phyloP scores from a whole-genome alignment of 1,140 invertebrate species.

The Eumeta japonica region DNA sequence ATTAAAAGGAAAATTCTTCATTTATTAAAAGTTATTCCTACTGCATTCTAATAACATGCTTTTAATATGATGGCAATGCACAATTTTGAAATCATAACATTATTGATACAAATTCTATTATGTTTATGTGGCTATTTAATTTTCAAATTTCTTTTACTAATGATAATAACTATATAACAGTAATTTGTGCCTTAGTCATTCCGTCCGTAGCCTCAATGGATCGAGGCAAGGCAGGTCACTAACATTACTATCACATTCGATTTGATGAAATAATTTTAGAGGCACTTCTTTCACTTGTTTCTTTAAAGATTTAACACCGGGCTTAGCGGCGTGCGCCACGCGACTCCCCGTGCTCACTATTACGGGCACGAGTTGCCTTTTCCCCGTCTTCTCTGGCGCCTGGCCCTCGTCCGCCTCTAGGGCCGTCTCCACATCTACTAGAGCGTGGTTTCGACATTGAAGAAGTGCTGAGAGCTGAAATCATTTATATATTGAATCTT shows the following conservation, averaged over 20 bases:
- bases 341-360: conserved; percentile 9
- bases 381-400: conserved; percentile 17
- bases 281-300: conserved; percentile 42
- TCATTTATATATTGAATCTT: too few relatives aligned
- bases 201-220: conserved; percentile 38
- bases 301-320: conserved; percentile 9
- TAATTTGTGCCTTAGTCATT: conserved; percentile 42
- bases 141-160: too few relatives aligned
- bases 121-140: too few relatives aligned
- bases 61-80: too few relatives aligned
- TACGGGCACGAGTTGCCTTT: conserved; percentile 30
- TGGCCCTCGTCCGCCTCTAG: conserved; percentile 43
- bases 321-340: conserved; percentile 10
- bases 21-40: too few relatives aligned
- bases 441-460: conserved; percentile 40
- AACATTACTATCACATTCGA: conserved; percentile 22
- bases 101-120: too few relatives aligned
- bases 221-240: conserved; percentile 38
- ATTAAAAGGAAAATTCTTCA: too few relatives aligned
- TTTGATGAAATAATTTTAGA: conserved; percentile 39
- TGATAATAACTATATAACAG: conserved; percentile 38
- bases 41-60: too few relatives aligned
- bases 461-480: conserved; percentile 39
- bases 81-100: too few relatives aligned
- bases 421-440: conserved; percentile 46